phyloP scores from a whole-genome alignment of 2,797 vertebrate genomes.

The Alca torda region DNA sequence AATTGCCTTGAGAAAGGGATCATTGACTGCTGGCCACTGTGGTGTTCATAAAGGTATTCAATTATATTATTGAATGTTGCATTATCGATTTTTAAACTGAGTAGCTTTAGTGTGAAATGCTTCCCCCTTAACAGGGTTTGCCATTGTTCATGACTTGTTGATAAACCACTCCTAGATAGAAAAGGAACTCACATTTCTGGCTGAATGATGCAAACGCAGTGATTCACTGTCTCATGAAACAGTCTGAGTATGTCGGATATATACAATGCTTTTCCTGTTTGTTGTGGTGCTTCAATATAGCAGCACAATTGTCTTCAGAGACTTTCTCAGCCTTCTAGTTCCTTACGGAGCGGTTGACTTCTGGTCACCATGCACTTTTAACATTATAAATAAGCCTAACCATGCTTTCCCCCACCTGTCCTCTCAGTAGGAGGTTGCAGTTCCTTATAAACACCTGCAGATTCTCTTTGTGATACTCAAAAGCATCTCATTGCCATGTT shows the following conservation, averaged over 20 bases:
- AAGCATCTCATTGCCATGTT: not conserved
- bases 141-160: not conserved
- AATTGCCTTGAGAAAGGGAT: not conserved
- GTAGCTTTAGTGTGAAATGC: not conserved
- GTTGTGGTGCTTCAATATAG: not conserved
- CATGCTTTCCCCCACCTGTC: not conserved
- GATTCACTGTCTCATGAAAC: not conserved
- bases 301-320: not conserved
- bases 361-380: not conserved
- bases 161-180: not conserved
- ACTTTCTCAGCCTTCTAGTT: not conserved
- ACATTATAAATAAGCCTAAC: not conserved
- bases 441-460: not conserved
- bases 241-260: not conserved
- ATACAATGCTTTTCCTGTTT: not conserved
- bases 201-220: not conserved
- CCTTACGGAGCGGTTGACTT: not conserved
- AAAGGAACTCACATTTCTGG: not conserved
- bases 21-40: not conserved
- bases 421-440: not conserved
- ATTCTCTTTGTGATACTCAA: not conserved
- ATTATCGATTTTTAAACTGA: constrained; percentile 31
- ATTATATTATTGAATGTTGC: not conserved
- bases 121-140: not conserved
- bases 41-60: not conserved